A percentile compares a stretch with the other conserved stretches of the same genome.
These are phyloP conservation scores for Rallus crepitans DNA, from an alignment of 2,797 vertebrate genomes.

Conservation along the genomic window DNA sequence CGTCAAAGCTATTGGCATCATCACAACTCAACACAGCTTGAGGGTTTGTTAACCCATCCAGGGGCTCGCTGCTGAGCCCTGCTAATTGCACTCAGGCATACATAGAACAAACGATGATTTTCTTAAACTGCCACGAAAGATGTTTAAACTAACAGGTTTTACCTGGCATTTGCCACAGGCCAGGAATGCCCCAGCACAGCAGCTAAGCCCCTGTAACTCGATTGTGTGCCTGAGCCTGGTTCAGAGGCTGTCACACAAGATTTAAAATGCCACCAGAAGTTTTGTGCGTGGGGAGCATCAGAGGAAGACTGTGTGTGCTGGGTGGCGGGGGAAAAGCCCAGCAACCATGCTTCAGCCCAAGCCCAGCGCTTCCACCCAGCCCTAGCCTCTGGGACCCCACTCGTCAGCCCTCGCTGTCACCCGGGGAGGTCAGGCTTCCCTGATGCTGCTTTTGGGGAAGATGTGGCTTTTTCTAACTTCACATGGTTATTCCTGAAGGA, in stretches of 20 bases:
- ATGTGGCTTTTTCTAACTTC: background rate
- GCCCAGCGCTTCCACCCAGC: background rate
- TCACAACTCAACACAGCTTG: background rate
- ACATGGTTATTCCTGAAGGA: background rate
- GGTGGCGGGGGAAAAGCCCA: background rate
- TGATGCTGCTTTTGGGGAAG: background rate
- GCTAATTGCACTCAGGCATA: fast-evolving
- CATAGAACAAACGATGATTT: fast-evolving
- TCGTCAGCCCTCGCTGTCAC: background rate
- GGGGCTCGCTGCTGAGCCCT: background rate
- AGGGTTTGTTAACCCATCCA: background rate
- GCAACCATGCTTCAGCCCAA: background rate
- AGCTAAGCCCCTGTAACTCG: background rate
- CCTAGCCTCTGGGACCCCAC: background rate
- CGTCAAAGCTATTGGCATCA: background rate
- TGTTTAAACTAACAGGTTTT: background rate
- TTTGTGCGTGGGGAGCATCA: background rate
- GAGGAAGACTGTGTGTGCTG: background rate
- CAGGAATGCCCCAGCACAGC: background rate
- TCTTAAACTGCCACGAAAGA: background rate
- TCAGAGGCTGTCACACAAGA: background rate
- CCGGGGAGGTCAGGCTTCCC: background rate
- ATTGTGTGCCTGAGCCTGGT: background rate
- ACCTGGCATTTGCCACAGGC: background rate
- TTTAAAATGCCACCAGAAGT: background rate